Percentiles rank a stretch among this genome's conserved stretches.
Conservation (phyloP, 2,113 vertebrate genomes). For the Elanus axillaris region DNA sequence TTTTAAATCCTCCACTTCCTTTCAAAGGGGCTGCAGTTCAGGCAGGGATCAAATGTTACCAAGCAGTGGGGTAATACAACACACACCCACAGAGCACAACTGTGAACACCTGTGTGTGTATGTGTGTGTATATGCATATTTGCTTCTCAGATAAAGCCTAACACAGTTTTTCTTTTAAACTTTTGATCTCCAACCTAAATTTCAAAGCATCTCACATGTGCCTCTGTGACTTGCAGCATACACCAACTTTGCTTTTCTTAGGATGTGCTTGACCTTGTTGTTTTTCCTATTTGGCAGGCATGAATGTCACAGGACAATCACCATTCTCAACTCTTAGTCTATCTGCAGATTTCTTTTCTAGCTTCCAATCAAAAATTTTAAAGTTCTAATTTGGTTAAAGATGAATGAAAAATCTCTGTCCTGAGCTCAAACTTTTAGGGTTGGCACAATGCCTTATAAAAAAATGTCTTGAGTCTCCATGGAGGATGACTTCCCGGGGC, state of each 20-base stretch:
- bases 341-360: background rate
- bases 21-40: background rate
- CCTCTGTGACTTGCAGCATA: background rate
- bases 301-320: background rate
- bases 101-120: background rate
- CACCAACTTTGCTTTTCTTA: background rate
- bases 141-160: background rate
- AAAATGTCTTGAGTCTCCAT: background rate
- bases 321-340: background rate
- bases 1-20: background rate
- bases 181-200: background rate
- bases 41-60: background rate
- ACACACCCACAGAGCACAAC: background rate
- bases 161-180: background rate
- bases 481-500: background rate
- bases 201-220: background rate
- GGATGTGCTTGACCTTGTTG: background rate
- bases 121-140: background rate
- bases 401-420: background rate
- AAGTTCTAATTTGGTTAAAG: background rate
- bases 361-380: background rate
- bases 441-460: background rate
- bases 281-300: background rate
- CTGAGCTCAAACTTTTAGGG: background rate
- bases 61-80: background rate